Percentiles rank a stretch among this genome's conserved stretches.
Evolutionary conservation across 2,797 vertebrate genomes (phyloP).

Genomic region (Meda fulgida): DNA sequence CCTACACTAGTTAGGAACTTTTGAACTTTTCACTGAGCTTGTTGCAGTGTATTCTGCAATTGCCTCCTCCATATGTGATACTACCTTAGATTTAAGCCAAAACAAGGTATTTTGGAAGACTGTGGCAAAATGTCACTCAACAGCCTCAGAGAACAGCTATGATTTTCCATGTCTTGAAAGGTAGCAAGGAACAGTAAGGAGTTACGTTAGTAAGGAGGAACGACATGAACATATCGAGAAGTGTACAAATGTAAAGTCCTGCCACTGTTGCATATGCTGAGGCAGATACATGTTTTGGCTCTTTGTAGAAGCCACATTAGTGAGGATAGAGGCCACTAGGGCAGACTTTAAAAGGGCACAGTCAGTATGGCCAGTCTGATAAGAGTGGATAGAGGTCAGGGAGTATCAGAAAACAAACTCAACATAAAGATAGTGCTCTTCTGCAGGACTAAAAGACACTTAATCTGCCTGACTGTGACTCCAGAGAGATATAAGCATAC

Average conservation of each 20-base stretch:
- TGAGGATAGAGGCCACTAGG: conserved; percentile 5
- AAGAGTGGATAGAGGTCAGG: conserved; percentile 51
- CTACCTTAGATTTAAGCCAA: not conserved
- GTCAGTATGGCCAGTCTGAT: conserved; percentile 57
- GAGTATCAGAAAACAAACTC: conserved; percentile 54
- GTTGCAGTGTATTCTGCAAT: not conserved
- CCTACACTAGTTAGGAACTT: too few species aligned
- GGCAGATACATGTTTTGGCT: conserved; percentile 21
- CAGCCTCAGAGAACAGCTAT: not conserved
- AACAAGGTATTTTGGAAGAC: not conserved
- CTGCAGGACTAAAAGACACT: not conserved
- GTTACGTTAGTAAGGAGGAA: conserved; percentile 1
- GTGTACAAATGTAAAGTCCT: not conserved
- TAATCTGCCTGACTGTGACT: conserved; percentile 13
- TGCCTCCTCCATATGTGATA: not conserved
- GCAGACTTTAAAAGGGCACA: conserved; percentile 27
- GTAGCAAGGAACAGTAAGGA: not conserved
- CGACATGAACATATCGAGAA: not conserved
- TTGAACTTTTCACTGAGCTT: not conserved
- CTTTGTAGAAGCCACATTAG: conserved; percentile 29
- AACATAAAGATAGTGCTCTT: conserved; percentile 42
- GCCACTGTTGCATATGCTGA: not conserved
- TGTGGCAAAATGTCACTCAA: not conserved
- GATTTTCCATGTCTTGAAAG: not conserved
- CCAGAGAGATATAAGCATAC: conserved; percentile 22